phyloP scores from a whole-genome alignment of 2,888 invertebrate species.

The Leptopilina drosophilae region DNA sequence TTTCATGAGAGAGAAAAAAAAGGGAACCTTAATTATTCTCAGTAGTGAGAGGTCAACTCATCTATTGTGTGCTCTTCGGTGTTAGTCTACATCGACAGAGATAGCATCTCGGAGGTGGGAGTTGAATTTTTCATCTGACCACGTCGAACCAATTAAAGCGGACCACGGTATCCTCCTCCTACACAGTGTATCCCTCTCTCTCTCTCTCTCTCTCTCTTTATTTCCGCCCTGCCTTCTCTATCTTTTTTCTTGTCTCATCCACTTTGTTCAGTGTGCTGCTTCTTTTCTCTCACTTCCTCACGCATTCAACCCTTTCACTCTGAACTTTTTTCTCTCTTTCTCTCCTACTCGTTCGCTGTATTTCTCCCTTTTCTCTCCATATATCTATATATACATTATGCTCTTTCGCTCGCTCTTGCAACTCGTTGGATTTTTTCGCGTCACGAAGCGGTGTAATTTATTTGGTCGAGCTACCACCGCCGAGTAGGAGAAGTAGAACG shows the following conservation, averaged over 20 bases:
- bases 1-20: not conserved
- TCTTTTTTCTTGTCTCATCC: conserved; percentile 60
- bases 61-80: conserved; percentile 17
- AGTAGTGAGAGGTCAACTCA: conserved; percentile 1
- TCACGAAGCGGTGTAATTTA: conserved; percentile 76
- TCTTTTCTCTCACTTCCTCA: conserved; percentile 54
- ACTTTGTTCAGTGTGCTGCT: conserved; percentile 61
- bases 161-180: conserved; percentile 70
- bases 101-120: conserved; percentile 59
- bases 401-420: conserved; percentile 59
- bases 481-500: conserved; percentile 49
- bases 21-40: conserved; percentile 2
- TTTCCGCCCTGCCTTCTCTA: conserved; percentile 57
- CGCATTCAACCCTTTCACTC: conserved; percentile 50
- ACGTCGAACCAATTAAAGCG: conserved; percentile 76
- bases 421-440: conserved; percentile 74
- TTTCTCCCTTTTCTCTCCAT: conserved; percentile 46
- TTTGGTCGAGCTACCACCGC: conserved; percentile 72
- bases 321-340: conserved; percentile 47
- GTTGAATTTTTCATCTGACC: conserved; percentile 75
- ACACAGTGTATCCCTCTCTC: conserved; percentile 48
- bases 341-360: conserved; percentile 55
- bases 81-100: conserved; percentile 53
- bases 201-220: conserved; percentile 64
- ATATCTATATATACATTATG: conserved; percentile 33